Evolutionary conservation across 2,797 vertebrate genomes (phyloP), one percentile per base, ranked within the genome.

Genomic region (Molossus alvarezi): DNA sequence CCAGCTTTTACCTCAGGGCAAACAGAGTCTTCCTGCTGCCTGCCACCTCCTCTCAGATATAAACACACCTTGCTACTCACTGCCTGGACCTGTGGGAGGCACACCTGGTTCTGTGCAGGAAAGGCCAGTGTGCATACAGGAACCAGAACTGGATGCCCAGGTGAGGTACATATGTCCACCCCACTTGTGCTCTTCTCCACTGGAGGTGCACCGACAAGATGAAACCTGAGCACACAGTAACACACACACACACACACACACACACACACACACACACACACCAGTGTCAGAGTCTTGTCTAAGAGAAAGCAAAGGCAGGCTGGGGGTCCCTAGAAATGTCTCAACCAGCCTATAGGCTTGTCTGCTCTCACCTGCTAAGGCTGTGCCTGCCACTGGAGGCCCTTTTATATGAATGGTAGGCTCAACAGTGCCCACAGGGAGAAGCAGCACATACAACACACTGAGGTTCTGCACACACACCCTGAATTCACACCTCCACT

Each of bases 171-270:
- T 11, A 41, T 25, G 58, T 76, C 33, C 65, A 95, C 55, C 60
- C 51, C 51, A 95, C 95, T 87, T 65, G 55, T 65, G 69, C 75
- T 96, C 57, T 83, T 88, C 57, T 92, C 83, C 94, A 69, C 13
- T 90, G 96, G 76, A 94, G 90, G 51, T 7, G 73, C 37, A 89
- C 75, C 85, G 94, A 95, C 85, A 94, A 69, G 33, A 94, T 87
- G 94, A 76, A 90, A 93, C 82, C 53, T 75, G 45, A 77, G n/a
- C 57, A 73, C 51, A 65, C 33, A 33, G 33, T 33, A 33, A 33
- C n/a, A n/a, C n/a, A 33, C 37, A 37, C 6, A 48, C 6, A 37
- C 20, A 27, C 23, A 41, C 7, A 51, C 58, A 23, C 4, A 27
- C 27, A 18, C 6, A 29, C 72, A 64, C 62, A 60, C 84, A 71